Conservation (phyloP, 2,113 vertebrate genomes). For the Cephalopterus ornatus region DNA sequence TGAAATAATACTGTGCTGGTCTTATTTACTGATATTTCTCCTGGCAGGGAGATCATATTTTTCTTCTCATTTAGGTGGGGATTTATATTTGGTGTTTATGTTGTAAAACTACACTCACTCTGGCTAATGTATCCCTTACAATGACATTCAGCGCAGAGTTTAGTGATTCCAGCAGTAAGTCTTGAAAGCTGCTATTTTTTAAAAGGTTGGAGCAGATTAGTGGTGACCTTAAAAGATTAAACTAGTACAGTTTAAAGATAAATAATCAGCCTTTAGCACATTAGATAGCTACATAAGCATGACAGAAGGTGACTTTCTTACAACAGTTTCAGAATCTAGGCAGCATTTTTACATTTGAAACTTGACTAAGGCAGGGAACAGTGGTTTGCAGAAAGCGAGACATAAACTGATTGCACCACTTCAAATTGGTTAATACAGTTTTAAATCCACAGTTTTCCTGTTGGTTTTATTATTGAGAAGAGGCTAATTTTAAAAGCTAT, state of each 20-base stretch:
- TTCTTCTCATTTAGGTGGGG: conserved; percentile 54
- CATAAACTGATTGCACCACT: conserved; percentile 61
- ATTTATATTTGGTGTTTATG: conserved; percentile 63
- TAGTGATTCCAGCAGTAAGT: conserved; percentile 53
- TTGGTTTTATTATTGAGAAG: conserved; percentile 71
- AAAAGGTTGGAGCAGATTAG: conserved; percentile 67
- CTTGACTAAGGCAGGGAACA: conserved; percentile 20
- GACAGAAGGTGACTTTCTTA: conserved; percentile 73
- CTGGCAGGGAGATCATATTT: conserved; percentile 29
- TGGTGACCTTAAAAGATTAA: conserved; percentile 68
- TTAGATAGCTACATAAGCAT: conserved; percentile 68
- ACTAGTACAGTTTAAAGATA: conserved; percentile 69
- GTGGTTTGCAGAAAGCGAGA: conserved; percentile 45
- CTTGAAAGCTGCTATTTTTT: conserved; percentile 70
- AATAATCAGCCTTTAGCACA: conserved; percentile 67
- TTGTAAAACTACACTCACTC: conserved; percentile 43
- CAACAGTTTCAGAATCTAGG: conserved; percentile 38
- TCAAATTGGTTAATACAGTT: conserved; percentile 63
- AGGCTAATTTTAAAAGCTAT: conserved; percentile 67
- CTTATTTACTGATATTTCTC: conserved; percentile 25
- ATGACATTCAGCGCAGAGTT: conserved; percentile 55
- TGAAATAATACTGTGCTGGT: not conserved
- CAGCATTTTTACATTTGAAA: conserved; percentile 65
- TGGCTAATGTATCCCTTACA: conserved; percentile 50
- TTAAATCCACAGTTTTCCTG: conserved; percentile 67